Evolutionary conservation across 2,113 vertebrate species (phyloP), one percentile per base, ranked within the genome.

Genomic region (Beaufortia kweichowensis): DNA sequence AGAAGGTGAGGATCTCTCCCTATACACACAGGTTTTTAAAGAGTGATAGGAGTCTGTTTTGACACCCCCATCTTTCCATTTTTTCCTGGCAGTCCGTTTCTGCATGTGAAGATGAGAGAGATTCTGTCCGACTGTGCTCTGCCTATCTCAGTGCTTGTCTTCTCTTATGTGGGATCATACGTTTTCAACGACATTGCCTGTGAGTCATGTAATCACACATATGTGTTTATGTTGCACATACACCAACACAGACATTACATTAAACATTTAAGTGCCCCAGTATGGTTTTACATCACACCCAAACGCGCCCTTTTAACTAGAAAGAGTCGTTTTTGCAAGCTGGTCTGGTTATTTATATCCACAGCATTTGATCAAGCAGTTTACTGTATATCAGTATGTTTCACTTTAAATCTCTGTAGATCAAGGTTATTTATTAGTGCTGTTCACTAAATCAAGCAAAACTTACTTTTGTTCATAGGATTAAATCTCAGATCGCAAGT

Each of bases 51-150:
- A 23, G 26, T 29, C 10, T 41, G 60, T 72, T 76, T 62, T 82
- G 73, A 79, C 46, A 55, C 50, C 63, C 60, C 26, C 78, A 53
- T 73, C 62, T 78, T 59, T 75, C 39, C 79, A 29, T 67, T 63
- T 81, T 33, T 50, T 79, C 41, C 71, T 33, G 68, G n/a, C 86
- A 98, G 97, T 88, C 97, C 96, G 0, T 98, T 98, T 91, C 91
- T 99, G 80, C 96, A 98, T 17, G 93, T 93, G 0, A 92, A 92
- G 81, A 92, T 98, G 82, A 94, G 97, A 0, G 96, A 98, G 90
- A 93, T 95, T 88, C 90, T 99, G 85, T 99, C 97, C 0, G 97
- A 99, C 90, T 98, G 97, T 73, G 96, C 97, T 76, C 91, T 99
- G 89, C 97, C 97, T 0, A 98, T 99, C 83, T 96, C 97, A 0